These are phyloP conservation scores for Xestoiulus laeticollis DNA, from an alignment of 2,888 invertebrate species.

Conservation along the genomic window DNA sequence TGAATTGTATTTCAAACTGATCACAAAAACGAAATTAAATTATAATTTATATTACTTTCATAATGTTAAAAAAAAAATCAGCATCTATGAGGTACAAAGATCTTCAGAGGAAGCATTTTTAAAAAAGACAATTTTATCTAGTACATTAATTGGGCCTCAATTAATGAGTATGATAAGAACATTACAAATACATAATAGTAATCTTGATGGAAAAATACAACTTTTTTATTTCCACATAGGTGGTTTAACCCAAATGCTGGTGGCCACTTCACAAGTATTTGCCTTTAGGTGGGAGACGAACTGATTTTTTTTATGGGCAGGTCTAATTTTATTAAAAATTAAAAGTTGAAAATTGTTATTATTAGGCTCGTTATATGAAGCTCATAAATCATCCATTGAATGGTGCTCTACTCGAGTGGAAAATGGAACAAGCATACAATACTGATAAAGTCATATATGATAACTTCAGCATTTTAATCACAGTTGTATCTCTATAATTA, in stretches of 20 bases:
- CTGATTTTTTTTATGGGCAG: slow-evolving; percentile 12
- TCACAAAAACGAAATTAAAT: not conserved
- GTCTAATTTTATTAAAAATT: not conserved
- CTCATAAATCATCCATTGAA: not conserved
- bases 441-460: not conserved
- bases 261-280: not conserved
- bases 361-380: not conserved
- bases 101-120: not conserved
- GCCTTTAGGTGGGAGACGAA: not conserved
- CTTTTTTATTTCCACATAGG: not conserved
- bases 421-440: not conserved
- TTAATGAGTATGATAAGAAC: not conserved
- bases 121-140: not conserved
- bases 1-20: not conserved
- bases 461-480: not conserved
- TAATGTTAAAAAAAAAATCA: not conserved
- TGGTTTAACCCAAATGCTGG: not conserved
- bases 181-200: not conserved
- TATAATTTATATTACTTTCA: not conserved
- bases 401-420: not conserved
- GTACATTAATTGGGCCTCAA: not conserved
- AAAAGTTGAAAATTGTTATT: slow-evolving; percentile 5
- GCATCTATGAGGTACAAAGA: not conserved
- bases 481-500: not conserved
- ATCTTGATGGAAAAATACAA: not conserved